Conservation (phyloP, 2,888 invertebrate species). For the Drepanosiphum platanoidis region DNA sequence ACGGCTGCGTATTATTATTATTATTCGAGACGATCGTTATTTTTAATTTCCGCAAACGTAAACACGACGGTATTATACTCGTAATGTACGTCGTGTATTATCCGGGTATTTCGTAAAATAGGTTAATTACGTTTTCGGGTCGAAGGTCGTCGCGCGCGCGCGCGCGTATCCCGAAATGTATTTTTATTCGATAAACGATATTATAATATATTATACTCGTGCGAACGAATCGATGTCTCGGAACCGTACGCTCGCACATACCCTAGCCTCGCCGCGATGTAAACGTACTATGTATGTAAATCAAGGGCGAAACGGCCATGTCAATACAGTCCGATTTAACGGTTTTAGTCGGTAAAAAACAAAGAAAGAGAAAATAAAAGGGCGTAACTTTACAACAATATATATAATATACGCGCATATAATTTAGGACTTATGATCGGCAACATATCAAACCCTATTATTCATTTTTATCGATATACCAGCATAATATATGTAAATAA, state of each 20-base stretch:
- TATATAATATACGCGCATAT: not conserved
- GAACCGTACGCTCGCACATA: not conserved
- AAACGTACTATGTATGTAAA: constrained; percentile 56
- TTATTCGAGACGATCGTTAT: not conserved
- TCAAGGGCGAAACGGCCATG: constrained; percentile 38
- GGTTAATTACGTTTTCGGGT: not conserved
- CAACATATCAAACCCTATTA: not conserved
- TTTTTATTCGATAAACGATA: constrained; percentile 37
- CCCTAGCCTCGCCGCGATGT: constrained; percentile 25
- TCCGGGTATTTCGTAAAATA: no score
- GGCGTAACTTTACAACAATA: constrained; percentile 6
- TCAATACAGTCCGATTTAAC: constrained; percentile 53
- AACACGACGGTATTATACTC: no score
- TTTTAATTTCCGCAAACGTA: not conserved
- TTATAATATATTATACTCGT: no score
- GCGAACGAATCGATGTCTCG: constrained; percentile 37
- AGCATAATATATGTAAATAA: not conserved
- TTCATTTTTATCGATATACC: not conserved
- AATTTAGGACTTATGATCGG: not conserved
- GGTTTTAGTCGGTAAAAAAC: constrained; percentile 9
- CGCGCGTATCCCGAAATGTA: constrained; percentile 27
- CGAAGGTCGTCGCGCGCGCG: no score
- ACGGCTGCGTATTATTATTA: not conserved
- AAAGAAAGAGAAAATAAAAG: not conserved
- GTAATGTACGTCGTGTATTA: no score